A percentile compares a stretch with the other conserved stretches of the same genome.
These are phyloP conservation scores for Urocitellus parryii DNA, from an alignment of 2,113 vertebrate species.

Conservation along the genomic window DNA sequence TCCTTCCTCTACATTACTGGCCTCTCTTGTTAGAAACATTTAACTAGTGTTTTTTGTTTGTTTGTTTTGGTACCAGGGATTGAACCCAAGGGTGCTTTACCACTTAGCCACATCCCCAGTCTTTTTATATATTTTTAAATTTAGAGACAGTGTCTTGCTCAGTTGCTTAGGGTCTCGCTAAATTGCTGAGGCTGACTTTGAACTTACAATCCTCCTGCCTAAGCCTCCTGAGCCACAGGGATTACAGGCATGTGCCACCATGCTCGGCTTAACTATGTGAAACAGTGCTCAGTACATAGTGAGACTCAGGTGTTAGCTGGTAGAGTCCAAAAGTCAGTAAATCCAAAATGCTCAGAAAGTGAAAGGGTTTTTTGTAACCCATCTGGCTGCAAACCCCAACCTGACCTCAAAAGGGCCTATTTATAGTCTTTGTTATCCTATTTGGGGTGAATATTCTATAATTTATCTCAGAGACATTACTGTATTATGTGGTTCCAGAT, in stretches of 20 bases:
- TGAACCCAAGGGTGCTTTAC: too few relatives aligned
- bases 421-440: constrained; percentile 10
- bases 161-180: too few relatives aligned
- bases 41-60: not conserved
- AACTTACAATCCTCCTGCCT: too few relatives aligned
- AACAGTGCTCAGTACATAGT: not conserved
- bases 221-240: too few relatives aligned
- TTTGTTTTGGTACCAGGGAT: too few relatives aligned
- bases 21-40: too few relatives aligned
- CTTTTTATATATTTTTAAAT: too few relatives aligned
- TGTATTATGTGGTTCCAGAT: not conserved
- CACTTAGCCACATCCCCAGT: too few relatives aligned
- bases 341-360: constrained; percentile 38
- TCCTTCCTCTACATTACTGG: too few relatives aligned
- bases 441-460: constrained; percentile 4
- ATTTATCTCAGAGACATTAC: not conserved
- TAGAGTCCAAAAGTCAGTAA: constrained; percentile 39
- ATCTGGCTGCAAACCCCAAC: not conserved
- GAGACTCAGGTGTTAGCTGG: not conserved
- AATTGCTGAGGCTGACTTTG: too few relatives aligned
- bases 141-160: too few relatives aligned
- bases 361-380: not conserved
- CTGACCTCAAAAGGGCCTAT: not conserved
- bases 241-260: too few relatives aligned
- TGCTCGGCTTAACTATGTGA: not conserved